A percentile compares a stretch with the other conserved stretches of the same genome.
Conservation (phyloP, 2,797 vertebrate genomes). For the Smutsia gigantea region DNA sequence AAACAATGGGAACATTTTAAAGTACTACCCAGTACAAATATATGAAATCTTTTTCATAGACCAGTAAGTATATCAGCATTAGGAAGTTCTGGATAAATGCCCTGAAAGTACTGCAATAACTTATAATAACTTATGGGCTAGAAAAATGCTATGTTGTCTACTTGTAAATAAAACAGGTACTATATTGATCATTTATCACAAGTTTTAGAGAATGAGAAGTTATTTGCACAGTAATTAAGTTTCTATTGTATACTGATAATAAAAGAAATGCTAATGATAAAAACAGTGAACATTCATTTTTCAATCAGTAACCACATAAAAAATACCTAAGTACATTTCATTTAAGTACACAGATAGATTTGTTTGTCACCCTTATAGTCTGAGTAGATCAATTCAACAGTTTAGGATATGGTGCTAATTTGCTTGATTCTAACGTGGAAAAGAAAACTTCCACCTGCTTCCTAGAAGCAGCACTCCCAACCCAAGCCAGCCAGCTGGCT, state of each 20-base stretch:
- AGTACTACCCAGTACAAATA: background rate
- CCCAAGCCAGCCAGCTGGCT: background rate
- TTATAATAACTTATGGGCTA: background rate
- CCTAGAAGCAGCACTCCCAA: background rate
- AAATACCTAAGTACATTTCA: background rate
- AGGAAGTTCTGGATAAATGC: background rate
- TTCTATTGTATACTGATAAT: background rate
- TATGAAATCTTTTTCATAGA: background rate
- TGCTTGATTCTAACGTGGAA: background rate
- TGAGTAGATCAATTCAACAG: background rate
- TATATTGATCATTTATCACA: background rate
- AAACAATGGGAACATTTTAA: background rate
- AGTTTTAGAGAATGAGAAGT: background rate
- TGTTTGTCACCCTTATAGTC: background rate
- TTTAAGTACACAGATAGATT: background rate
- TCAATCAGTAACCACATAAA: background rate
- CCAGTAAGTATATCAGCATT: background rate
- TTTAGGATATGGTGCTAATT: background rate
- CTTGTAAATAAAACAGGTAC: background rate
- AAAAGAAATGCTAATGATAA: conserved; percentile 23
- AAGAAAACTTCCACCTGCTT: background rate
- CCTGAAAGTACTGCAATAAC: background rate
- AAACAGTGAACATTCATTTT: conserved; percentile 23
- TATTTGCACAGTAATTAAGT: background rate
- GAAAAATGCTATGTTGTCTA: background rate